phyloP scores from a whole-genome alignment of 64 coral and sea anemone species.

The Montipora sp. region DNA sequence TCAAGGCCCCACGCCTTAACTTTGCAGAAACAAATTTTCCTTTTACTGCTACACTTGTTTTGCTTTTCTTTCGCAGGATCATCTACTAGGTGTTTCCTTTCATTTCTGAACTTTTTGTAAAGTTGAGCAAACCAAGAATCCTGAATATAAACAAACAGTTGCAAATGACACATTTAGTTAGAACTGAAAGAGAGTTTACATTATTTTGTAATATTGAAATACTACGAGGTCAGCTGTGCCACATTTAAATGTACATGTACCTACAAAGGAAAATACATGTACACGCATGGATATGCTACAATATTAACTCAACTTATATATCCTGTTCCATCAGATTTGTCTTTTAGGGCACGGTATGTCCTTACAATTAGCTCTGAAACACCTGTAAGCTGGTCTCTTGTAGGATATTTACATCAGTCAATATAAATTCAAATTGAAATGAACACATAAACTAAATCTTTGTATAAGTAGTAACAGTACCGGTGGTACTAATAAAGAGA shows the following conservation, averaged over 20 bases:
- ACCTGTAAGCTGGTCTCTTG: slow-evolving; percentile 51
- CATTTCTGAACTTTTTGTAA: slow-evolving; percentile 13
- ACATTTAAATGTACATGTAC: background rate
- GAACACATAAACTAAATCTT: no score
- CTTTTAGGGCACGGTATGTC: slow-evolving; percentile 60
- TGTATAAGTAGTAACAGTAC: no score
- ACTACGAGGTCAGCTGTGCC: background rate
- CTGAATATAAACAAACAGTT: background rate
- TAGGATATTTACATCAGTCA: background rate
- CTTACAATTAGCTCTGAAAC: slow-evolving; percentile 46
- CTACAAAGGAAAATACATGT: background rate
- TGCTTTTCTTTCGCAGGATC: background rate
- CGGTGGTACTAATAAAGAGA: no score
- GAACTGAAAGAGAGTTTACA: background rate
- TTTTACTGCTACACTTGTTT: no score
- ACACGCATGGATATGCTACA: background rate
- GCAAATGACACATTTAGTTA: background rate
- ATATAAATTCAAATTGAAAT: no score
- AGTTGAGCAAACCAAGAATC: slow-evolving; percentile 32
- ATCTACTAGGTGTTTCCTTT: background rate
- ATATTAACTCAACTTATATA: slow-evolving; percentile 52
- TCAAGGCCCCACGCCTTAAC: slow-evolving; percentile 30
- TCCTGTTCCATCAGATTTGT: slow-evolving; percentile 57
- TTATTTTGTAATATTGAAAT: background rate
- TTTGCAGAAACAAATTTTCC: background rate